A percentile compares a stretch with the other conserved stretches of the same genome.
These are phyloP conservation scores for Glomeris maerens DNA, from an alignment of 1,140 invertebrate species.

Conservation along the genomic window DNA sequence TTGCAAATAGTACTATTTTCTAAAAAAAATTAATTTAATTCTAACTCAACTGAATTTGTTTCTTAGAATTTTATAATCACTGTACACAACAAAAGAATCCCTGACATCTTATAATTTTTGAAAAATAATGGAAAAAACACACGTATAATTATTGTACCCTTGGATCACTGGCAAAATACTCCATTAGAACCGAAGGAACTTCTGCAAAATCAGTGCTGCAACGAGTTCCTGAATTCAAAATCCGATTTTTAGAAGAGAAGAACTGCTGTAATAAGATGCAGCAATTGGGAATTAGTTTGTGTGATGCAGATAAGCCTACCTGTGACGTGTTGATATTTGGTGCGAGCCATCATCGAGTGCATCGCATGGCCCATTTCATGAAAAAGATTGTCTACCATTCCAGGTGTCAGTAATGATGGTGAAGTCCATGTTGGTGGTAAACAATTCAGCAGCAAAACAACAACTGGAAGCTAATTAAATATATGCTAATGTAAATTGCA, in stretches of 20 bases:
- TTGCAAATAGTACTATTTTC: too few relatives aligned
- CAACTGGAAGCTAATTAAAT: slow-evolving; percentile 58
- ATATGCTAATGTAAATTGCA: too few relatives aligned
- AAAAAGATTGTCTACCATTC: slow-evolving; percentile 88
- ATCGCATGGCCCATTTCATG: slow-evolving; percentile 99
- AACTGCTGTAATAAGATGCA: neutral
- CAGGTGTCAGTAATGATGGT: slow-evolving; percentile 65
- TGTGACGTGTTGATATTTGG: slow-evolving; percentile 90
- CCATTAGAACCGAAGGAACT: slow-evolving; percentile 95
- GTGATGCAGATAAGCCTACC: slow-evolving; percentile 35
- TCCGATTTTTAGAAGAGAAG: neutral
- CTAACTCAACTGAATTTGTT: too few relatives aligned
- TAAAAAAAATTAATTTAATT: too few relatives aligned
- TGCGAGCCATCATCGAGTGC: slow-evolving; percentile 94
- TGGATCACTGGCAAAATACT: slow-evolving; percentile 87
- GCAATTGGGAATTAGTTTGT: neutral
- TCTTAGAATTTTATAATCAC: too few relatives aligned
- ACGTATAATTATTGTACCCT: slow-evolving; percentile 38
- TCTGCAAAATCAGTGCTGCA: slow-evolving; percentile 97
- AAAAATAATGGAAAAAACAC: slow-evolving; percentile 5
- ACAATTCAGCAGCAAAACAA: slow-evolving; percentile 85
- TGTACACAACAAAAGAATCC: too few relatives aligned
- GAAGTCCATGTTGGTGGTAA: slow-evolving; percentile 41
- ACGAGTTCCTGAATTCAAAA: slow-evolving; percentile 51
- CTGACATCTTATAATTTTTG: slow-evolving; percentile 4